These are phyloP conservation scores for Galemys pyrenaicus DNA, from an alignment of 2,113 vertebrate species.

Conservation along the genomic window DNA sequence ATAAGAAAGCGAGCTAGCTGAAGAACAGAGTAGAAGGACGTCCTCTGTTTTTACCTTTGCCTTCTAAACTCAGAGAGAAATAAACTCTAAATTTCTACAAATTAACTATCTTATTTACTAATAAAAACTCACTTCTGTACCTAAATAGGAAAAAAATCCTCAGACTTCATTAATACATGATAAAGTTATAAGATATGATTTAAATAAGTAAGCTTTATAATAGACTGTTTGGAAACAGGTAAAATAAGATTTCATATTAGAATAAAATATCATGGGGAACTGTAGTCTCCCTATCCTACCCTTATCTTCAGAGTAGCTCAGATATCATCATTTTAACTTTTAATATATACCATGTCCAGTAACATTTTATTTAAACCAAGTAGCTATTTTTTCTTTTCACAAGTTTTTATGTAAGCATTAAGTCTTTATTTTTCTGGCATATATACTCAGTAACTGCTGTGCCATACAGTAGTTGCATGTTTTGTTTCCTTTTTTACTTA, in stretches of 20 bases:
- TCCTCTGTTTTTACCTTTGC: neutral
- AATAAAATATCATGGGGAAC: conserved; percentile 22
- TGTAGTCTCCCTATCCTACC: neutral
- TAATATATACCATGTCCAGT: neutral
- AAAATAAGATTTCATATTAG: conserved; percentile 33
- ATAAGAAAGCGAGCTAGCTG: neutral
- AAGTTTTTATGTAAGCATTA: too few species aligned
- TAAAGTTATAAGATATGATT: neutral
- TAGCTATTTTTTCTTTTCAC: neutral
- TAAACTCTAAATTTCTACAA: neutral
- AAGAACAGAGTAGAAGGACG: neutral
- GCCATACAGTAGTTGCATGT: too few species aligned
- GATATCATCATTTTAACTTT: conserved; percentile 25
- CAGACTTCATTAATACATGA: neutral
- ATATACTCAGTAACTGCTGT: too few species aligned
- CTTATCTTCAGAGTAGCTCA: neutral
- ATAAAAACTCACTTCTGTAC: neutral
- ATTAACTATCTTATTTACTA: neutral
- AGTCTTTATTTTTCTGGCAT: too few species aligned
- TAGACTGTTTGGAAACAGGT: neutral
- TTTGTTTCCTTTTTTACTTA: too few species aligned
- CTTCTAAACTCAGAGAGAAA: neutral
- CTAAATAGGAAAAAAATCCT: neutral
- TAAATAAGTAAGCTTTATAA: conserved; percentile 12
- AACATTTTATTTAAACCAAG: conserved; percentile 38